A percentile compares a stretch with the other conserved stretches of the same genome.
phyloP scores from a whole-genome alignment of 2,888 invertebrate species.

The Xylota sylvarum region DNA sequence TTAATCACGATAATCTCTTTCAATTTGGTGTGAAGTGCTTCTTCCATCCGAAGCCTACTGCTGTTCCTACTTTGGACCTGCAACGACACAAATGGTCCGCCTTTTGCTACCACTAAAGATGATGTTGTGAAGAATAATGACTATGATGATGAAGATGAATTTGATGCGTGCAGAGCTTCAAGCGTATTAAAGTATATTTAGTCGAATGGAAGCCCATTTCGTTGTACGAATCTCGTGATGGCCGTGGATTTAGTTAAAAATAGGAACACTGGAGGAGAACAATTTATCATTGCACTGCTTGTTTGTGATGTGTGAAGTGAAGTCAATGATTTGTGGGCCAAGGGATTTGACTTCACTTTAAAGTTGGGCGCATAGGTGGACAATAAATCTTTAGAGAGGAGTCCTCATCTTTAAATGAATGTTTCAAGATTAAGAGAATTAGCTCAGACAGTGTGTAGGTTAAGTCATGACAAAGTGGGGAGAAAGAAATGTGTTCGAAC shows the following conservation, averaged over 20 bases:
- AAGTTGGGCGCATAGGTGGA: conserved; percentile 28
- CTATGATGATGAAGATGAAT: conserved; percentile 58
- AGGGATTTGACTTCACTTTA: neutral
- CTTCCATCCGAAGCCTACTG: conserved; percentile 7
- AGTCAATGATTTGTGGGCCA: conserved; percentile 68
- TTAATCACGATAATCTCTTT: conserved; percentile 57
- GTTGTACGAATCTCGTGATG: conserved; percentile 30
- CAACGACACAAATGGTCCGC: conserved; percentile 3
- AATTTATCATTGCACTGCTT: conserved; percentile 37
- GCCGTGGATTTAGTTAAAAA: conserved; percentile 56
- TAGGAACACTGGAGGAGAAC: conserved; percentile 45
- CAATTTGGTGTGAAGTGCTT: conserved; percentile 62
- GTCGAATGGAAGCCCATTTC: conserved; percentile 39
- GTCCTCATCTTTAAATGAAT: conserved; percentile 6
- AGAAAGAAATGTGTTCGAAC: neutral
- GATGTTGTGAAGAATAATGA: conserved; percentile 22
- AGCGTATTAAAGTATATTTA: conserved; percentile 53
- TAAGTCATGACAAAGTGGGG: conserved; percentile 15
- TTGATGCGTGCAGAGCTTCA: conserved; percentile 31
- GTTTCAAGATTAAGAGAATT: conserved; percentile 5
- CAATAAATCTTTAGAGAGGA: conserved; percentile 24
- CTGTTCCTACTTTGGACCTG: neutral
- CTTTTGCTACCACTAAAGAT: conserved; percentile 25
- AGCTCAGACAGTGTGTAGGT: conserved; percentile 4
- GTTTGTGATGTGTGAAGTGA: conserved; percentile 47